Conservation (phyloP, 2,113 vertebrate species). For the Rhagologus leucostigma region DNA sequence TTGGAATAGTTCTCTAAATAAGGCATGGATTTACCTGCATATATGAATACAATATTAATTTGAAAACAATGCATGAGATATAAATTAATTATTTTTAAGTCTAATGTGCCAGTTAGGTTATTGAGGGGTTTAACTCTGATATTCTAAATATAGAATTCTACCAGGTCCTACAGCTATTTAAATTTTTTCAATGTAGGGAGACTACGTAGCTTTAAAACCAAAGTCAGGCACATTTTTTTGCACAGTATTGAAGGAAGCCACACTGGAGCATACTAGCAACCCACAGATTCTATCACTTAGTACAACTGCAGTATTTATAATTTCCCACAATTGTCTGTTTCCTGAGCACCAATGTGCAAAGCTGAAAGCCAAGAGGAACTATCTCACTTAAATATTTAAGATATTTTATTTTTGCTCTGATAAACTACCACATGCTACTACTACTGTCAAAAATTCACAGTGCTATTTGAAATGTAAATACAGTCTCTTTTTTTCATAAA, state of each 20-base stretch:
- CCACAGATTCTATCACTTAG: not conserved
- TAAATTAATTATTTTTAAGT: conserved; percentile 45
- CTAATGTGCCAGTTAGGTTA: conserved; percentile 37
- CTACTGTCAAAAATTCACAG: not conserved
- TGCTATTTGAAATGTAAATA: not conserved
- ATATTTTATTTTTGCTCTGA: not conserved
- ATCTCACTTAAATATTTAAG: conserved; percentile 7
- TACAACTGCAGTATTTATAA: not conserved
- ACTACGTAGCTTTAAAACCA: not conserved
- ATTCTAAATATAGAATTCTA: not conserved
- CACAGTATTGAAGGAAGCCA: not conserved
- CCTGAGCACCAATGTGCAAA: not conserved
- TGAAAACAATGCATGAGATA: conserved; percentile 13
- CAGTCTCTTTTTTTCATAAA: not conserved
- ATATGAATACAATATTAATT: conserved; percentile 25
- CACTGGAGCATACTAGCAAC: not conserved
- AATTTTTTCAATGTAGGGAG: not conserved
- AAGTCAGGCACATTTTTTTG: not conserved
- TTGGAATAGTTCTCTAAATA: not conserved
- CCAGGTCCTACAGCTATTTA: not conserved
- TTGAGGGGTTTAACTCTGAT: not conserved
- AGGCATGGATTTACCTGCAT: not conserved
- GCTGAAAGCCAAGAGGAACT: not conserved
- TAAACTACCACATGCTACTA: not conserved
- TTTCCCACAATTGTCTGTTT: not conserved